These are phyloP conservation scores for Salvator merianae DNA, from an alignment of 2,113 vertebrate species.

Conservation along the genomic window DNA sequence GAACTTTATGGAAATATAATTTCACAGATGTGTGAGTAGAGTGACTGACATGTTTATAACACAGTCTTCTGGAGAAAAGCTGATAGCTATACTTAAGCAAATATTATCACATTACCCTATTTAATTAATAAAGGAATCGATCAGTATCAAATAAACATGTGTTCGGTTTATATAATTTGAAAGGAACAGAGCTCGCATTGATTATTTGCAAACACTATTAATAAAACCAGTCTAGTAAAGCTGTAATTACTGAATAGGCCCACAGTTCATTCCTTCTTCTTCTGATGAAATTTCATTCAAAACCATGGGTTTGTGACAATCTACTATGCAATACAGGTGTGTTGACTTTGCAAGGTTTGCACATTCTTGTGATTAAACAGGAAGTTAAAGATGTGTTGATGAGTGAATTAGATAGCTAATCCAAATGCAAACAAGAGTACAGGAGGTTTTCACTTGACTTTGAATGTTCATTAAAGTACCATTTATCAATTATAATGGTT, in stretches of 20 bases:
- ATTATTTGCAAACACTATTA: background rate
- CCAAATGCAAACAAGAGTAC: background rate
- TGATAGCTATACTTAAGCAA: background rate
- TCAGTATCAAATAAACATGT: background rate
- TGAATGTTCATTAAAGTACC: constrained; percentile 9
- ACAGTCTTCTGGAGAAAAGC: background rate
- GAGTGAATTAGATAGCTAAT: background rate
- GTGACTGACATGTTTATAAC: background rate
- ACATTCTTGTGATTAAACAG: background rate
- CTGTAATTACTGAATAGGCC: background rate
- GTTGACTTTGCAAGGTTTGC: constrained; percentile 7
- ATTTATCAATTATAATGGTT: background rate
- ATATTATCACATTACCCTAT: background rate
- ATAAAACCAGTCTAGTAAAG: background rate
- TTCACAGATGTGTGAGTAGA: background rate
- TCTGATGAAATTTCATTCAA: background rate
- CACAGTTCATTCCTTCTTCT: background rate
- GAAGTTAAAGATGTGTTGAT: constrained; percentile 14
- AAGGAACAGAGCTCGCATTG: background rate
- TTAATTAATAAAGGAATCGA: background rate
- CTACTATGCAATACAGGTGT: background rate
- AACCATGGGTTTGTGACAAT: background rate
- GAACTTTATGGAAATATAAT: too few relatives aligned
- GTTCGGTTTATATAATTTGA: background rate
- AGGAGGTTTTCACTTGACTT: background rate